Conservation (phyloP, 2,113 vertebrate genomes). For the Crotophaga sulcirostris region DNA sequence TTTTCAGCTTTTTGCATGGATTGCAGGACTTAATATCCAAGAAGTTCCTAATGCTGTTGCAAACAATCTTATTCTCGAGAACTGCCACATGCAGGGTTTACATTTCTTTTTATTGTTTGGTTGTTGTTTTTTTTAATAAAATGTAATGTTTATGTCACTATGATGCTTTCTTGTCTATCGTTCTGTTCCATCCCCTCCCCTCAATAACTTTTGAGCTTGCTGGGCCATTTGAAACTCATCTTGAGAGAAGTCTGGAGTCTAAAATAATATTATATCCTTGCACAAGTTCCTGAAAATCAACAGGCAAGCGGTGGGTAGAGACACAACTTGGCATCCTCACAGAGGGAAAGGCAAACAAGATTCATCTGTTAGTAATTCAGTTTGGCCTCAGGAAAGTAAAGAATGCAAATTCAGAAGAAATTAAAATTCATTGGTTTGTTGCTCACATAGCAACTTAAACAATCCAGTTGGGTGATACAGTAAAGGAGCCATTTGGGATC, state of each 20-base stretch:
- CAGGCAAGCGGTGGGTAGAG: not conserved
- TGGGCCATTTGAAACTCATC: not conserved
- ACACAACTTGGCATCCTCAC: not conserved
- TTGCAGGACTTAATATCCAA: not conserved
- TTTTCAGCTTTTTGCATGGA: not conserved
- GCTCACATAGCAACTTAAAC: not conserved
- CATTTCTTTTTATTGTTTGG: not conserved
- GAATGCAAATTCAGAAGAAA: slow-evolving; percentile 28
- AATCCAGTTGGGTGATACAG: not conserved
- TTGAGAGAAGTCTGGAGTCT: not conserved
- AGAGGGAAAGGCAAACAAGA: slow-evolving; percentile 19
- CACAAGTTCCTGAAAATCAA: slow-evolving; percentile 54
- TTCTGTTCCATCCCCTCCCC: not conserved
- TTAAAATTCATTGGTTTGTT: slow-evolving; percentile 2
- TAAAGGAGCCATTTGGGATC: not conserved
- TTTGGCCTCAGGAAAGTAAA: slow-evolving; percentile 28
- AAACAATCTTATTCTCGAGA: not conserved
- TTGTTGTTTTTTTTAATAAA: not conserved
- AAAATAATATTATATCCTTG: not conserved
- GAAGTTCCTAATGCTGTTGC: not conserved
- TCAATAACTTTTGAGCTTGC: not conserved
- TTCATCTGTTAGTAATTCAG: slow-evolving; percentile 39
- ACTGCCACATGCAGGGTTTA: not conserved
- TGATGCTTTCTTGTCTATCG: not conserved
- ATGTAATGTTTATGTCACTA: not conserved